phyloP scores from a whole-genome alignment of 2,888 invertebrate genomes.

The Chloroclysta siterata region DNA sequence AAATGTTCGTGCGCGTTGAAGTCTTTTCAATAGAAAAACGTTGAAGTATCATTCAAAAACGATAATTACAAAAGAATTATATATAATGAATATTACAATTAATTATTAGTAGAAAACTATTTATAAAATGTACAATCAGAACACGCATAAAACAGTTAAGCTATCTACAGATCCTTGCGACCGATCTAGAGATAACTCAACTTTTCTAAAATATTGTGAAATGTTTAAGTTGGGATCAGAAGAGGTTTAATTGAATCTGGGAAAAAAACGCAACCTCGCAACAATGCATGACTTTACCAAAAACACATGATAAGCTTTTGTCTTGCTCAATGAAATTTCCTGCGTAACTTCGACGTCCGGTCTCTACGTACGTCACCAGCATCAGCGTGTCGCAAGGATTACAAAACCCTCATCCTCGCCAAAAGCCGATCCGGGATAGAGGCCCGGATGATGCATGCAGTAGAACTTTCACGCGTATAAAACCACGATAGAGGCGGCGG shows the following conservation, averaged over 20 bases:
- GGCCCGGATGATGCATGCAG: slow-evolving; percentile 54
- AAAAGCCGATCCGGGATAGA: slow-evolving; percentile 76
- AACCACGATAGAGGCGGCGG: slow-evolving; percentile 67
- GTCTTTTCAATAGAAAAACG: slow-evolving; percentile 48
- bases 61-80: too few relatives aligned
- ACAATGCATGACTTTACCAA: neutral
- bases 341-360: slow-evolving; percentile 16
- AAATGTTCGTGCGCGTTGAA: slow-evolving; percentile 46
- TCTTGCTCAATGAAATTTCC: slow-evolving; percentile 26
- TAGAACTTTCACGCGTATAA: slow-evolving; percentile 83
- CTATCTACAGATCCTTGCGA: too few relatives aligned
- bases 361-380: slow-evolving; percentile 43
- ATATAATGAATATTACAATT: too few relatives aligned
- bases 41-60: too few relatives aligned
- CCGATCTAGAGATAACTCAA: too few relatives aligned
- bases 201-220: too few relatives aligned
- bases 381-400: slow-evolving; percentile 74
- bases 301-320: slow-evolving; percentile 5
- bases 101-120: too few relatives aligned
- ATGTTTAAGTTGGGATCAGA: too few relatives aligned
- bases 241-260: neutral
- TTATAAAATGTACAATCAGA: too few relatives aligned
- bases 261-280: neutral
- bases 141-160: too few relatives aligned
- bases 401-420: slow-evolving; percentile 69